Percentiles rank a stretch among this genome's conserved stretches.
These are phyloP conservation scores for Astropecten irregularis DNA, from an alignment of 53 echinoderm and acorn worm genomes.

Conservation along the genomic window DNA sequence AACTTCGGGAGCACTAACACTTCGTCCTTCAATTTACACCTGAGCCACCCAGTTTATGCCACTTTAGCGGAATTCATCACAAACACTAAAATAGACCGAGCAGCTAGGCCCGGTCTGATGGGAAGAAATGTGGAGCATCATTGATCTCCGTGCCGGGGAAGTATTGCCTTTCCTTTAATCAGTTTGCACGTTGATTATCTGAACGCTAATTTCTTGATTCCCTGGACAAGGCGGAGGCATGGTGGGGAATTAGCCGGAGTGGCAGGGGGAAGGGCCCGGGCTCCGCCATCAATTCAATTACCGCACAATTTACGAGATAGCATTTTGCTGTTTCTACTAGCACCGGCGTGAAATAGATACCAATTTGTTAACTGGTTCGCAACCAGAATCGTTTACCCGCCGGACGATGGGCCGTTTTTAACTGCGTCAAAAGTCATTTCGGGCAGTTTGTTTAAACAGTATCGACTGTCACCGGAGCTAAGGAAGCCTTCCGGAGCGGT, in stretches of 20 bases:
- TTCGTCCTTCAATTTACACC: neutral
- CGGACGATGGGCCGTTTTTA: conserved; percentile 51
- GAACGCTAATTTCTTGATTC: conserved; percentile 73
- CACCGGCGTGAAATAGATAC: conserved; percentile 56
- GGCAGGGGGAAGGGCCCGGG: conserved; percentile 29
- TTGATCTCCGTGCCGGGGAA: conserved; percentile 27
- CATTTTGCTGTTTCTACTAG: conserved; percentile 46
- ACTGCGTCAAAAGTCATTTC: conserved; percentile 70
- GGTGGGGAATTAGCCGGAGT: conserved; percentile 54
- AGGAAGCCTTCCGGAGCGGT: conserved; percentile 3
- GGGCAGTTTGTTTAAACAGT: conserved; percentile 54
- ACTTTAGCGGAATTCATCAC: neutral
- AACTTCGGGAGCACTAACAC: neutral
- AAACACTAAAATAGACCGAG: conserved; percentile 2
- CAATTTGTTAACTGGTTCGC: conserved; percentile 62
- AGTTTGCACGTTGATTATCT: conserved; percentile 70
- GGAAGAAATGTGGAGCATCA: conserved; percentile 44
- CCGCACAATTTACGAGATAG: conserved; percentile 54
- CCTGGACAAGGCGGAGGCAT: conserved; percentile 54
- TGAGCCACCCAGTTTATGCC: neutral
- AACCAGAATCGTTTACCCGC: conserved; percentile 42
- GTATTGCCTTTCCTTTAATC: conserved; percentile 59
- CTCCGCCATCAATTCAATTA: conserved; percentile 55
- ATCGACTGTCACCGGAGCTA: conserved; percentile 33
- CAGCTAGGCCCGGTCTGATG: neutral